Base-by-base conservation (phyloP, 2,113 vertebrate species). In the Bubalus kerabau region DNA sequence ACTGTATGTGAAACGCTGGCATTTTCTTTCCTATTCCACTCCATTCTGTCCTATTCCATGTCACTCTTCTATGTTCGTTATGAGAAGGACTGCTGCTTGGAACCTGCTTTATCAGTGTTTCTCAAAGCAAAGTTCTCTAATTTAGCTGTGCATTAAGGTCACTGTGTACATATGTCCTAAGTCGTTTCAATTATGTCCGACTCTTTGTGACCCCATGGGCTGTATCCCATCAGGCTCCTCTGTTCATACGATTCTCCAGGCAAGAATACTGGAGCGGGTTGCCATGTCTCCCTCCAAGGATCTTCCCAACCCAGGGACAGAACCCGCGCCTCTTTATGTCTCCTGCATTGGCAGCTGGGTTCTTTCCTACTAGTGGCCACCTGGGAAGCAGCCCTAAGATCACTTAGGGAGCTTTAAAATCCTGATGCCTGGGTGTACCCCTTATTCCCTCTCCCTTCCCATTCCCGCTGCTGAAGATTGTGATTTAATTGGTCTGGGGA, bases 401-500 rank as follows among this genome's bases (percentile, higher is more conserved):
- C 26, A 76, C 40, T 81, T 78, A 57, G 36, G 19, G n/a, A 62
- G 3, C 48, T 89, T 94, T 59, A 74, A 59, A 91, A 67, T 82
- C 40, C 23, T 17, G n/a, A 67, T 81, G 54, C 23, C 12, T 80
- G n/a, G 36, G 15, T 87, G 40, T 3, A 46, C 71, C 56, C 40
- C 3, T 28, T 57, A 62, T 87, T n/a, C 15, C 36, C 56, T 32
- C 15, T n/a, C n/a, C 24, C 16, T 40, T 13, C 46, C 32, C 52
- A 48, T 82, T 60, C 12, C 36, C 23, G n/a, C n/a, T 21, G 64
- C 15, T 30, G 43, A 84, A 81, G 14, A 56, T 7, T 91, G 60
- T 86, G 64, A 59, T 48, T 92, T 95, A 91, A 82, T 57, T 93
- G 32, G 15, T 64, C 50, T 97, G 60, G 26, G 43, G 40, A 80